These are phyloP conservation scores for Anoplopoma fimbria DNA, from an alignment of 2,113 vertebrate genomes.

Conservation along the genomic window DNA sequence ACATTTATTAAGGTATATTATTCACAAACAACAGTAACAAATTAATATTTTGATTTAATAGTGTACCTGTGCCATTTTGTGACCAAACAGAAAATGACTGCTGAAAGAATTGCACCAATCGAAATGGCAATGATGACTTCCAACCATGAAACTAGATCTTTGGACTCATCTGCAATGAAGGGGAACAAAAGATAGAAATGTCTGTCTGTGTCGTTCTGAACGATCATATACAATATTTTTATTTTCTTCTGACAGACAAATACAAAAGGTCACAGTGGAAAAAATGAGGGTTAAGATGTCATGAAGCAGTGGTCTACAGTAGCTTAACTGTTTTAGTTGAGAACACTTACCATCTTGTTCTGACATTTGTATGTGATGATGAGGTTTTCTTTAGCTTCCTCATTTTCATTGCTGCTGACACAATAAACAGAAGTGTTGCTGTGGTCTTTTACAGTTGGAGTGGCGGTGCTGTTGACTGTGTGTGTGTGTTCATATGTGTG, in stretches of 20 bases:
- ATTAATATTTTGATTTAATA: background rate
- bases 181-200: background rate
- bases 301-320: background rate
- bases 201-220: background rate
- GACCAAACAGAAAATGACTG: constrained; percentile 47
- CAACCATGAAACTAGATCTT: background rate
- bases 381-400: constrained; percentile 32
- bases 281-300: background rate
- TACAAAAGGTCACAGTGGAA: background rate
- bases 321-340: background rate
- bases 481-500: too few species aligned
- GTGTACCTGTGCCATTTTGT: constrained; percentile 51
- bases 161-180: background rate
- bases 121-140: constrained; percentile 61
- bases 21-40: rapidly evolving
- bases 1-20: background rate
- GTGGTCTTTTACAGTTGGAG: background rate
- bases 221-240: rapidly evolving
- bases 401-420: constrained; percentile 42
- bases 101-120: constrained; percentile 48
- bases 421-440: constrained; percentile 34
- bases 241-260: background rate
- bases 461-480: constrained; percentile 52
- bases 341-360: background rate
- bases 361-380: rapidly evolving